Base-by-base conservation (phyloP, 92 coral and sea anemone genomes). In the Paragorgia papillata region DNA sequence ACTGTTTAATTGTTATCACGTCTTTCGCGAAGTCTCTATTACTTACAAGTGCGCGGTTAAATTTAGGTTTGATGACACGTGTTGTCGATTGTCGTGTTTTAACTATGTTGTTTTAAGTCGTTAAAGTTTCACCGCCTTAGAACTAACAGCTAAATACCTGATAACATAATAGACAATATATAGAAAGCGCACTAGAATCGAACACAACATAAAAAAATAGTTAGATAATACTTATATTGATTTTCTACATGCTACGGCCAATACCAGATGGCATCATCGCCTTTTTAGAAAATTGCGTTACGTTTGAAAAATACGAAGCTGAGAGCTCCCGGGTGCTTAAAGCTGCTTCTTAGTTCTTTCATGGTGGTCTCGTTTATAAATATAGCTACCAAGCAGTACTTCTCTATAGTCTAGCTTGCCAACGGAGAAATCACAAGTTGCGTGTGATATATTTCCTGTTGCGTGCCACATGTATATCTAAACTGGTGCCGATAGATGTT, bases 61-160 rank as follows among this genome's bases (percentile, higher is more conserved):
- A 53, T 40, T 53, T 57, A 48, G 41, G 9, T 4, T 10, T 51
- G 40, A 53, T 17, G 64, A 71, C 30, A 55, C 64, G 57, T 71
- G 78, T 55, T 55, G 24, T 53, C 9, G 26, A 71, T 71, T 68
- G 75, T 44, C 75, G 33, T n/a, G 21, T 55, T 71, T 55, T 55
- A 55, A 55, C 18, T 1, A 63, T 63, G 69, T 63, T 63, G 69
- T 63, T 63, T 63, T 63, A 63, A 35, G 13, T 33, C 22, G 25
- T 35, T 35, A 63, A 33, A 35, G 69, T 63, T 63, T 63, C 48
- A 63, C 48, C 44, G 44, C 62, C 62, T 56, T 22, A 56, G 33
- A 56, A 56, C 62, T 54, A 30, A 57, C 78, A 53, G 78, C 37
- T 71, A 71, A 71, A 71, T 71, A 71, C 62, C 63, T 71, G 33